A percentile compares a stretch with the other conserved stretches of the same genome.
phyloP scores from a whole-genome alignment of 2,113 vertebrate species.

The Stigmatopora argus region DNA sequence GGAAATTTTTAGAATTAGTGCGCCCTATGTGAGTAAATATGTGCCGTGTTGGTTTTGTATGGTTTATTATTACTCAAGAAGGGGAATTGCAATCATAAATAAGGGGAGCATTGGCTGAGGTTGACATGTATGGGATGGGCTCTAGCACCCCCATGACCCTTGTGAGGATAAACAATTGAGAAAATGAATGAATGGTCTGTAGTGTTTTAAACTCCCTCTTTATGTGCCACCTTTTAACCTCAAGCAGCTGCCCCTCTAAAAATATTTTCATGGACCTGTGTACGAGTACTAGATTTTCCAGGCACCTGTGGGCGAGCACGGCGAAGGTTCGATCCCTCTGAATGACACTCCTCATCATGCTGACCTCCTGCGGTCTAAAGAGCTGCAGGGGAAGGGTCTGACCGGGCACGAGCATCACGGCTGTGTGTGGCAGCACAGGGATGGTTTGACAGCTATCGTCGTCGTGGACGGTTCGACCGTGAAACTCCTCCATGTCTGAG shows the following conservation, averaged over 20 bases:
- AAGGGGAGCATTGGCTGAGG: too few relatives aligned
- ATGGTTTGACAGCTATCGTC: conserved; percentile 92
- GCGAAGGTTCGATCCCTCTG: conserved; percentile 94
- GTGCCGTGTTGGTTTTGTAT: too few relatives aligned
- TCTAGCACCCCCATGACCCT: too few relatives aligned
- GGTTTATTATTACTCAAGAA: too few relatives aligned
- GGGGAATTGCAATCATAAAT: too few relatives aligned
- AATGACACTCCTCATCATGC: conserved; percentile 91
- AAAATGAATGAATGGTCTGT: too few relatives aligned
- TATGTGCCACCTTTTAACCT: not conserved
- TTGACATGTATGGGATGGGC: too few relatives aligned
- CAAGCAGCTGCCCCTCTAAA: not conserved
- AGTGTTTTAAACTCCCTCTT: not conserved
- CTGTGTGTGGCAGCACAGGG: conserved; percentile 84
- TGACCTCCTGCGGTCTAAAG: conserved; percentile 92
- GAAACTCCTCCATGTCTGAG: conserved; percentile 96
- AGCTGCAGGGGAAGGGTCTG: conserved; percentile 95
- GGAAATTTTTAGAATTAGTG: too few relatives aligned
- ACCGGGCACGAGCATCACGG: conserved; percentile 89
- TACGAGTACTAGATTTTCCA: conserved; percentile 22
- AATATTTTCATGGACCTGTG: too few relatives aligned
- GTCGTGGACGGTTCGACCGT: conserved; percentile 88
- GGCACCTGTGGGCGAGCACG: conserved; percentile 93
- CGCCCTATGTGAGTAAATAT: too few relatives aligned
- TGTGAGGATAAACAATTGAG: too few relatives aligned